Evolutionary conservation across 2,888 invertebrate species (phyloP), one percentile per base, ranked within the genome.

Genomic region (Therioaphis trifolii): DNA sequence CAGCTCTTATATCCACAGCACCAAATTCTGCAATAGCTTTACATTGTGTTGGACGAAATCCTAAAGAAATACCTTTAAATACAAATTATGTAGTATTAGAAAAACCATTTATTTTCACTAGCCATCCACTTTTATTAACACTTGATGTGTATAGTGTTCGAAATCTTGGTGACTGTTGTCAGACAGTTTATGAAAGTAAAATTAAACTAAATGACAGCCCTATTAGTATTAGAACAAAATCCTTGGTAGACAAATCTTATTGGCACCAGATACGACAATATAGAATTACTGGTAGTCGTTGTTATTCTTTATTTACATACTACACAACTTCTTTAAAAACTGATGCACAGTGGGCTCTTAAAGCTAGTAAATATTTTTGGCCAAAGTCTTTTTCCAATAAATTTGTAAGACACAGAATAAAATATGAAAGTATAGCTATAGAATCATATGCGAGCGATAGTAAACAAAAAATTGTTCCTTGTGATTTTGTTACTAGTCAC

Each of bases 311-410:
- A 5, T 68, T 43, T 43, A 68, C 68, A 40, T 35, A 5, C 29
- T 11, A 63, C 2, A 63, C 15, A 43, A 43, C 43, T 43, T 43
- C 43, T 43, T 7, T 7, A 9, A 71, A 71, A 27, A 46, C 27
- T 24, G 71, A 71, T 21, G 77, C 24, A 1, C 40, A 72, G 43
- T 80, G 24, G 72, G 40, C 46, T 29, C 2, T 29, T 12, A 80
- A 46, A 61, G 49, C 58, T 15, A 72, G 72, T 14, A 35, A 12
- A 40, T 72, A 72, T 61, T 80, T 61, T 72, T 80, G 72, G 72
- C 49, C 46, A 72, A 79, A 71, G 21, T 58, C 72, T n/a, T 80
- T 43, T 63, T 27, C 61, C 11, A 80, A 68, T 27, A 46, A 69
- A 69, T 58, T 40, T 69, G 66, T 79, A 15, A 66, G 49, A 49